These are phyloP conservation scores for Drosophila putrida DNA, from an alignment of 2,888 invertebrate genomes.

Conservation along the genomic window DNA sequence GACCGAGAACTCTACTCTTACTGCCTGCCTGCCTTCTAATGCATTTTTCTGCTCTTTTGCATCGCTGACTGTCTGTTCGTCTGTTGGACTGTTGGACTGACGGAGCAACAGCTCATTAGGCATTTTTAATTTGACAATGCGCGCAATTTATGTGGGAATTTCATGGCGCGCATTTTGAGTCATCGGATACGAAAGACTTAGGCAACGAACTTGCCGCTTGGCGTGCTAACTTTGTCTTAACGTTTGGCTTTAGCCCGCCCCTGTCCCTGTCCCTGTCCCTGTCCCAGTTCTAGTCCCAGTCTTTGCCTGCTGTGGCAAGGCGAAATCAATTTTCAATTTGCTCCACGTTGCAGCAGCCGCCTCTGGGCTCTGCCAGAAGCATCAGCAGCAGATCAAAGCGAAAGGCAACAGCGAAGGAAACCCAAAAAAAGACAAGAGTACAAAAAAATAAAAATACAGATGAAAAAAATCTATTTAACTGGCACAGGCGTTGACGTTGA, in stretches of 20 bases:
- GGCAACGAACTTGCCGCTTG: slow-evolving; percentile 66
- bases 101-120: slow-evolving; percentile 80
- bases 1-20: slow-evolving; percentile 32
- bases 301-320: slow-evolving; percentile 37
- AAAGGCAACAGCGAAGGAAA: slow-evolving; percentile 56
- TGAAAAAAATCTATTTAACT: slow-evolving; percentile 73
- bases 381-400: slow-evolving; percentile 68
- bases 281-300: neutral
- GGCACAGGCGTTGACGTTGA: slow-evolving; percentile 77
- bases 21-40: slow-evolving; percentile 52
- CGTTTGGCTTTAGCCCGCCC: slow-evolving; percentile 13
- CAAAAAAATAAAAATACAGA: slow-evolving; percentile 29
- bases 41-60: slow-evolving; percentile 79
- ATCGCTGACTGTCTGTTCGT: slow-evolving; percentile 40
- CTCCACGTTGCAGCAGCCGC: slow-evolving; percentile 64
- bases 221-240: slow-evolving; percentile 54
- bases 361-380: slow-evolving; percentile 53
- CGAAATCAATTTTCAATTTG: slow-evolving; percentile 80
- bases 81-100: slow-evolving; percentile 31
- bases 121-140: slow-evolving; percentile 83
- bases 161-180: slow-evolving; percentile 71
- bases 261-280: neutral
- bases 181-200: slow-evolving; percentile 77
- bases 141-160: slow-evolving; percentile 84
- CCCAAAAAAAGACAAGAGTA: slow-evolving; percentile 48